These are phyloP conservation scores for Lissonota sp. DNA, from an alignment of 2,888 invertebrate genomes.

Conservation along the genomic window DNA sequence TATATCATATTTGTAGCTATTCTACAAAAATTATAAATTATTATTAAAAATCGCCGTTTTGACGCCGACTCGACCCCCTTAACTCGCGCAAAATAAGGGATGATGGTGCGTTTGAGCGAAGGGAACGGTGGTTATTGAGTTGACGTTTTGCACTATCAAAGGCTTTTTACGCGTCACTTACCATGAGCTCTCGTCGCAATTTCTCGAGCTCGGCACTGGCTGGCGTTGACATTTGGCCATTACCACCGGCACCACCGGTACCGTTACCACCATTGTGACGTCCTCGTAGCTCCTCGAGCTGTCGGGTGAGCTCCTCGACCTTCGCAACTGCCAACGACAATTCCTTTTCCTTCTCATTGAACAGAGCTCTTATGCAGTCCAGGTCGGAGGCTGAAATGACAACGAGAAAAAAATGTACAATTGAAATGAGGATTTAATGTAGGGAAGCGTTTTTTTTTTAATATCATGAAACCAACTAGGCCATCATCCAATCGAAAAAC, in stretches of 20 bases:
- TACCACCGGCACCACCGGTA: conserved; percentile 70
- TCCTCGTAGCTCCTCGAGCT: conserved; percentile 95
- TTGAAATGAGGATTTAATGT: no score
- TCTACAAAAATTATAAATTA: no score
- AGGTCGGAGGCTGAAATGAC: conserved; percentile 92
- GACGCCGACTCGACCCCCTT: no score
- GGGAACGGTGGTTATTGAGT: conserved; percentile 6
- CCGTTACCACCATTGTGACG: conserved; percentile 75
- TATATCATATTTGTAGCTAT: no score
- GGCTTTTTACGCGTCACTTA: conserved; percentile 83
- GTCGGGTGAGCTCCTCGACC: conserved; percentile 97
- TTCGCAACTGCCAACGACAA: conserved; percentile 98
- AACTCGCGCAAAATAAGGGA: neutral
- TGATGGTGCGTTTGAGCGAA: neutral
- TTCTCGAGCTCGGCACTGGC: conserved; percentile 96
- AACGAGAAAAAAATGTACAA: neutral
- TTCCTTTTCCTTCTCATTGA: conserved; percentile 99
- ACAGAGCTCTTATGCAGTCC: conserved; percentile 97
- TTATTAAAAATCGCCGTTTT: no score
- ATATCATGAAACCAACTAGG: no score
- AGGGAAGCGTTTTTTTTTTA: no score
- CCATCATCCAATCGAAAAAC: no score
- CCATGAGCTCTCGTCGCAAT: conserved; percentile 95
- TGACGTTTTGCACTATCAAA: conserved; percentile 5
- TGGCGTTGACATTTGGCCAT: conserved; percentile 86